Evolutionary conservation across 2,888 invertebrate genomes (phyloP).

Genomic region (Tetramorium bicarinatum): DNA sequence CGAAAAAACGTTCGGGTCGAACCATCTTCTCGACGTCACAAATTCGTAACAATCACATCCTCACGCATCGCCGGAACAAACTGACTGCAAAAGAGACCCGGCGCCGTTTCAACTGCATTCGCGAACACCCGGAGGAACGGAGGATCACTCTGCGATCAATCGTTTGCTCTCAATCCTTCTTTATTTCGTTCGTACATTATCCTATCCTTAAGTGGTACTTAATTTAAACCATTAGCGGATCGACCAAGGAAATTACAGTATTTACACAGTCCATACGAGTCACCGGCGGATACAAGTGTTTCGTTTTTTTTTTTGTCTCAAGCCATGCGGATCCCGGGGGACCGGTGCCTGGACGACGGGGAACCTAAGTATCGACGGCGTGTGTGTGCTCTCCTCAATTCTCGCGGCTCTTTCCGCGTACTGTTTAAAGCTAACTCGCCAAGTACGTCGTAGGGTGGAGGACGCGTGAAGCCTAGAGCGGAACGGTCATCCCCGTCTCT

Average conservation of each 20-base stretch:
- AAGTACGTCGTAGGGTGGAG: background rate
- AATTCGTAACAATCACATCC: background rate
- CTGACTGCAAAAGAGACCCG: background rate
- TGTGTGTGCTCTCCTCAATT: background rate
- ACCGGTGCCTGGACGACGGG: background rate
- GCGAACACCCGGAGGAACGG: conserved; percentile 3
- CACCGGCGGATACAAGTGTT: conserved; percentile 31
- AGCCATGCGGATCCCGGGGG: background rate
- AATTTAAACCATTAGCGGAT: conserved; percentile 39
- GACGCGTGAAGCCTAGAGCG: background rate
- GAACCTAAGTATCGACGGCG: conserved; percentile 17
- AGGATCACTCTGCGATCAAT: conserved; percentile 3
- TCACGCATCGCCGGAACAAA: background rate
- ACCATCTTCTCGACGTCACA: background rate
- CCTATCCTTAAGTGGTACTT: conserved; percentile 45
- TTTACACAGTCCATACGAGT: conserved; percentile 42
- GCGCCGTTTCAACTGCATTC: background rate
- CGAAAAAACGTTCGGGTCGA: background rate
- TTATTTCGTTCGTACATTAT: conserved; percentile 54
- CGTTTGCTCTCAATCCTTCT: conserved; percentile 34
- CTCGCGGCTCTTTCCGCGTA: background rate
- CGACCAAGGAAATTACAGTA: conserved; percentile 44
- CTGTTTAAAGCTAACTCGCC: conserved; percentile 5
- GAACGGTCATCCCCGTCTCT: background rate
- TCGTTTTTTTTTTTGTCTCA: background rate